Base-by-base conservation (phyloP, 2,888 invertebrate genomes). In the Acleris holmiana region DNA sequence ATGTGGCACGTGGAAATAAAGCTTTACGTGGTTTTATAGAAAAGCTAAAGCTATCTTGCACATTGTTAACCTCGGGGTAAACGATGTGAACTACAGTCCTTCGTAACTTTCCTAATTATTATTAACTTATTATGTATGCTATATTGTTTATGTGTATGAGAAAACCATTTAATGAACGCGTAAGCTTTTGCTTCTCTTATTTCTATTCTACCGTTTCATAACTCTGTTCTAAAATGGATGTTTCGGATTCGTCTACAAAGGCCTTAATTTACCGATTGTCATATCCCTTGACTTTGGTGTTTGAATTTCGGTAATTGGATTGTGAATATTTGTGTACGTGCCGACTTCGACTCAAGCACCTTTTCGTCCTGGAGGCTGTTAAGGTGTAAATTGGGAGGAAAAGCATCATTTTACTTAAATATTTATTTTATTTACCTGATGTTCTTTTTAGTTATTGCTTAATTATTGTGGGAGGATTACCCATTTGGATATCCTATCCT, bases 241-340 rank as follows among this genome's bases (percentile, higher is more conserved):
- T 61, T 57, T 47, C 58, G 40, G 55, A 59, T 53, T 44, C 53
- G 50, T 50, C 66, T 54, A 62, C 63, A 53, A 65, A 66, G 59
- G 56, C 60, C 61, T 60, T 66, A 68, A 70, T 71, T 71, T 67
- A 46, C 63, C 66, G 67, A 67, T 66, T 71, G 69, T 71, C 69
- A 68, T 69, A 63, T 67, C 71, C 69, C 67, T 68, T 71, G 67
- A 71, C 63, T 70, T 61, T 29, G 51, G 67, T 68, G 70, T 72
- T 72, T 70, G 70, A 69, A 68, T 69, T 70, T 67, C 67, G 50
- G 59, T 72, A 71, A 72, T 72, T 72, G 70, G 67, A 70, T 70
- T 65, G 55, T 65, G 59, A 65, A 67, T 65, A 61, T 67, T 67
- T 62, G 54, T 62, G 40, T 61, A 50, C 15, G n/a, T 15, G 7